phyloP scores from a whole-genome alignment of 1,140 invertebrate species.

The Bombus ignitus region DNA sequence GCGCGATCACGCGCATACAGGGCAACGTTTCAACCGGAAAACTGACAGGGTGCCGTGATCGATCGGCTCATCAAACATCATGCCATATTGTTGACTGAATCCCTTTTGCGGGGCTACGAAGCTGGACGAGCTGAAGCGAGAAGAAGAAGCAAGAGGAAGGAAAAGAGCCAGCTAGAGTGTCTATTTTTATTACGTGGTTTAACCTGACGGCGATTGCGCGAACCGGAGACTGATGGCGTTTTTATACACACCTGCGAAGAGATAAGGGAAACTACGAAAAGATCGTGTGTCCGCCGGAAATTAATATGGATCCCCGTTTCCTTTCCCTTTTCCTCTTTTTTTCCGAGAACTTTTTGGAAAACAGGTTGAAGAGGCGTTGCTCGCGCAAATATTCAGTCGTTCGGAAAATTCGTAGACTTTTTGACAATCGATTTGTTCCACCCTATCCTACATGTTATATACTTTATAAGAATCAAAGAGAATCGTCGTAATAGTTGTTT shows the following conservation, averaged over 20 bases:
- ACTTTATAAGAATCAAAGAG: too few relatives aligned
- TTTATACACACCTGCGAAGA: constrained; percentile 44
- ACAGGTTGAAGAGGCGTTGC: neutral
- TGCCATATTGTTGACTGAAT: constrained; percentile 67
- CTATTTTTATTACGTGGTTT: constrained; percentile 68
- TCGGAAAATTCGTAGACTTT: neutral
- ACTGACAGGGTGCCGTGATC: constrained; percentile 61
- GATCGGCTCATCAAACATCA: constrained; percentile 69
- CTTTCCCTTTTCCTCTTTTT: neutral
- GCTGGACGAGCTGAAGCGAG: neutral
- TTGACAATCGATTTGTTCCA: too few relatives aligned
- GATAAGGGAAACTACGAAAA: neutral
- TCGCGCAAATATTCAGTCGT: too few relatives aligned
- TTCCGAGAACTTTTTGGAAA: neutral
- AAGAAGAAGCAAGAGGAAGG: neutral
- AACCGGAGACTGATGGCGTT: constrained; percentile 62
- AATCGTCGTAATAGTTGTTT: neutral
- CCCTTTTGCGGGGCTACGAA: constrained; percentile 13
- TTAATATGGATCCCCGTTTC: neutral
- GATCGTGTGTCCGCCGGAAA: constrained; percentile 6
- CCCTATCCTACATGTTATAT: too few relatives aligned
- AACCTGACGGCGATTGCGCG: constrained; percentile 62
- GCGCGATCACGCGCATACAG: constrained; percentile 15
- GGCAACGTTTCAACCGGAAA: constrained; percentile 33
- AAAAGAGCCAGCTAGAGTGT: neutral